Evolutionary conservation across 2,113 vertebrate species (phyloP).

Genomic region (Jaculus jaculus): DNA sequence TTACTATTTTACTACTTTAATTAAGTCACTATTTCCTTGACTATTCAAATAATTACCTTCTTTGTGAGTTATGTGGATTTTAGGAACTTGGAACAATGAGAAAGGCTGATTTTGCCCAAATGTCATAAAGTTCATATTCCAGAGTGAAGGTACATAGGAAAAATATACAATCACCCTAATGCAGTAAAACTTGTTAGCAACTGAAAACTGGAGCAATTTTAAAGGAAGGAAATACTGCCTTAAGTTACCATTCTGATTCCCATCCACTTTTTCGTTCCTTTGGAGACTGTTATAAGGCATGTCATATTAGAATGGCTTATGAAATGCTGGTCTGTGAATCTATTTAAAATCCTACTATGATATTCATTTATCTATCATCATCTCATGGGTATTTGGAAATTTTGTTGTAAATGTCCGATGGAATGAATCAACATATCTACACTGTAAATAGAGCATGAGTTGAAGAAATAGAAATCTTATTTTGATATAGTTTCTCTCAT

Average conservation of each 20-base stretch:
- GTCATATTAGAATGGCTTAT: neutral
- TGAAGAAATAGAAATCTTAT: too few species aligned
- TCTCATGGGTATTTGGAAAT: neutral
- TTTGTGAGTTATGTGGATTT: neutral
- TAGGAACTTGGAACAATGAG: neutral
- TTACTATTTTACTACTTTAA: neutral
- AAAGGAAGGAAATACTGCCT: neutral
- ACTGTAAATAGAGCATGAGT: neutral
- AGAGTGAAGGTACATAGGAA: neutral
- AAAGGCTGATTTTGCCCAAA: neutral
- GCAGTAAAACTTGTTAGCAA: neutral
- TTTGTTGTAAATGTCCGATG: neutral
- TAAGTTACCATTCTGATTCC: fast-evolving
- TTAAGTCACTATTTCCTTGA: neutral
- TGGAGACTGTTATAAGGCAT: neutral
- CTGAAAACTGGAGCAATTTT: neutral
- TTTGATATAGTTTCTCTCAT: neutral
- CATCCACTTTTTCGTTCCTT: neutral
- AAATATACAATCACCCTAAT: neutral
- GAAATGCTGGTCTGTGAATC: neutral
- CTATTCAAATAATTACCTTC: neutral
- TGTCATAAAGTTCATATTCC: neutral
- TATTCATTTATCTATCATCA: neutral
- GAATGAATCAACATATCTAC: neutral
- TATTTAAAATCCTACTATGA: neutral